Percentiles rank a stretch among this genome's conserved stretches.
phyloP scores from a whole-genome alignment of 2,888 invertebrate genomes.

The Heliconius ismenius region DNA sequence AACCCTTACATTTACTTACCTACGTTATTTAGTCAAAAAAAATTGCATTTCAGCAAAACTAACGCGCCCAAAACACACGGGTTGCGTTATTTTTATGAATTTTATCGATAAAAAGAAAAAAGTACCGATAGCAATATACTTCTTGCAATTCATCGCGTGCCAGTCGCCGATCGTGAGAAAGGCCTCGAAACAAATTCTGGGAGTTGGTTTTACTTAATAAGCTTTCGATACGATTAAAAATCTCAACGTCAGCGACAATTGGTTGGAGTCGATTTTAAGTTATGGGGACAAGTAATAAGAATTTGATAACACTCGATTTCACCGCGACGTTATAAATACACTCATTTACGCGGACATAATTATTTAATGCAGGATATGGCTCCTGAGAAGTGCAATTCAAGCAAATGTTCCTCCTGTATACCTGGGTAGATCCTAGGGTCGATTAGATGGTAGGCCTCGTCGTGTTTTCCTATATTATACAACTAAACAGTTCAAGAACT shows the following conservation, averaged over 20 bases:
- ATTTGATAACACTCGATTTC: slow-evolving; percentile 5
- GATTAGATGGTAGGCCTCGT: no score
- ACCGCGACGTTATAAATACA: neutral
- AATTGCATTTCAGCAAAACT: neutral
- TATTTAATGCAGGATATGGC: neutral
- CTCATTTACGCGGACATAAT: no score
- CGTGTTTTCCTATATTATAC: no score
- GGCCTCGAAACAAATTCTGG: slow-evolving; percentile 22
- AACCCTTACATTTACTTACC: neutral
- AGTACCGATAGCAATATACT: neutral
- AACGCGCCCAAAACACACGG: neutral
- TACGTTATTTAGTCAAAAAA: neutral
- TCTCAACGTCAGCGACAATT: slow-evolving; percentile 4
- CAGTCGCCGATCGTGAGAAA: slow-evolving; percentile 14
- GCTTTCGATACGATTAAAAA: slow-evolving; percentile 15
- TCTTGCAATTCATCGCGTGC: slow-evolving; percentile 14
- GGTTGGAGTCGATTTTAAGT: slow-evolving; percentile 6
- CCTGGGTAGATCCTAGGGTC: no score
- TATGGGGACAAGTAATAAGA: neutral
- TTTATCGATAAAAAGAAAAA: neutral
- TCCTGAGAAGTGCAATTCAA: neutral
- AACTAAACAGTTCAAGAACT: no score
- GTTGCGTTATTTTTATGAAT: neutral
- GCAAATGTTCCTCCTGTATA: no score
- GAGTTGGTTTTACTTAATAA: slow-evolving; percentile 21